These are phyloP conservation scores for Noctua janthe DNA, from an alignment of 2,888 invertebrate species.

Conservation along the genomic window DNA sequence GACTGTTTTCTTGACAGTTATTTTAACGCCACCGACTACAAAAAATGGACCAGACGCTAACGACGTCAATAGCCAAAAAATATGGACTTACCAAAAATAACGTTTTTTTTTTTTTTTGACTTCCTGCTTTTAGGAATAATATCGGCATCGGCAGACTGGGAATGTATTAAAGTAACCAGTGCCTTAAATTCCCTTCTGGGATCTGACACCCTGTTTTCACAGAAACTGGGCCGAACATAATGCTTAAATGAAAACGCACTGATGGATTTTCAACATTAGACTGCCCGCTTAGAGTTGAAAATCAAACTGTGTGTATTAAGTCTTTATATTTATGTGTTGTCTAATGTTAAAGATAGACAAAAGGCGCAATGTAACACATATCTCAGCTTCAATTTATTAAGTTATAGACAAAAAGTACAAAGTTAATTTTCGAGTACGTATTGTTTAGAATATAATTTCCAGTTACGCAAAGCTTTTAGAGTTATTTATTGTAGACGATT, in stretches of 20 bases:
- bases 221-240: neutral
- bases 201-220: neutral
- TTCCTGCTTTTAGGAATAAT: slow-evolving; percentile 5
- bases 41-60: neutral
- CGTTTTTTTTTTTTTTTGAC: neutral
- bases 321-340: neutral
- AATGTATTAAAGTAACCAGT: neutral
- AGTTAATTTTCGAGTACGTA: slow-evolving; percentile 66
- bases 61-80: neutral
- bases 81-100: no score
- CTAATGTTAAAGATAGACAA: neutral
- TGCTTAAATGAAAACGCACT: neutral
- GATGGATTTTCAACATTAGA: neutral
- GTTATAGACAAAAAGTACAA: slow-evolving; percentile 71
- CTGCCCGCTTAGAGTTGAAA: neutral
- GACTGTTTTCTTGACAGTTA: neutral
- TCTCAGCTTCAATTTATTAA: slow-evolving; percentile 24
- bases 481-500: slow-evolving; percentile 76
- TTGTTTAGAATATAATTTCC: slow-evolving; percentile 65
- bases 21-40: neutral
- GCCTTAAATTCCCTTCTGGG: neutral
- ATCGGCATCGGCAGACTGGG: neutral
- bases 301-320: neutral
- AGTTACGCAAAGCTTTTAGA: slow-evolving; percentile 75
- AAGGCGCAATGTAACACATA: slow-evolving; percentile 36